Evolutionary conservation across 1,140 invertebrate genomes (phyloP).

Genomic region (Harpegnathos saltator): DNA sequence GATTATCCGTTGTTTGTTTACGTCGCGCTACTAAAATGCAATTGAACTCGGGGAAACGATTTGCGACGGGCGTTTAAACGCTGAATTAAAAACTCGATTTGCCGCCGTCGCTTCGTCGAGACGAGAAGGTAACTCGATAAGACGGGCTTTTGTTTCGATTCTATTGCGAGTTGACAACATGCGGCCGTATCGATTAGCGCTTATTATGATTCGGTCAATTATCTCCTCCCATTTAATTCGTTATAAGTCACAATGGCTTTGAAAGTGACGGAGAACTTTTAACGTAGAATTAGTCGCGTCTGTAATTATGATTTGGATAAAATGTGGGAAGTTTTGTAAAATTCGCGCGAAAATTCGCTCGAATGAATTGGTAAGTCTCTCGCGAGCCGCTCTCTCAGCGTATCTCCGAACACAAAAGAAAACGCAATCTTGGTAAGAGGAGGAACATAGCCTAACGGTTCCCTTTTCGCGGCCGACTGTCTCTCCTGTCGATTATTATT

Average conservation of each 20-base stretch:
- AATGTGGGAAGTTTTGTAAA: not conserved
- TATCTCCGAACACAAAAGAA: constrained; percentile 10
- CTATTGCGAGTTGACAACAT: no score
- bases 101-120: no score
- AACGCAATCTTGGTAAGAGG: not conserved
- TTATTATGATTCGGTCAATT: no score
- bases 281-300: no score
- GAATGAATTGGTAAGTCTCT: constrained; percentile 30
- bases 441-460: constrained; percentile 22
- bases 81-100: not conserved
- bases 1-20: not conserved
- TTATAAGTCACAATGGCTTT: no score
- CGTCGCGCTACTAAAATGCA: not conserved
- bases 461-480: not conserved
- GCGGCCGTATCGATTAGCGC: no score
- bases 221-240: no score
- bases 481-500: constrained; percentile 7
- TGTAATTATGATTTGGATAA: not conserved
- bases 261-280: no score
- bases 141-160: no score
- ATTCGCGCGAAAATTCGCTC: constrained; percentile 38
- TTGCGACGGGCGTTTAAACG: not conserved
- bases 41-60: constrained; percentile 8
- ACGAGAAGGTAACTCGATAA: no score
- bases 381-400: not conserved